Conservation (phyloP, 2,113 vertebrate species). For the Calidris pygmaea region DNA sequence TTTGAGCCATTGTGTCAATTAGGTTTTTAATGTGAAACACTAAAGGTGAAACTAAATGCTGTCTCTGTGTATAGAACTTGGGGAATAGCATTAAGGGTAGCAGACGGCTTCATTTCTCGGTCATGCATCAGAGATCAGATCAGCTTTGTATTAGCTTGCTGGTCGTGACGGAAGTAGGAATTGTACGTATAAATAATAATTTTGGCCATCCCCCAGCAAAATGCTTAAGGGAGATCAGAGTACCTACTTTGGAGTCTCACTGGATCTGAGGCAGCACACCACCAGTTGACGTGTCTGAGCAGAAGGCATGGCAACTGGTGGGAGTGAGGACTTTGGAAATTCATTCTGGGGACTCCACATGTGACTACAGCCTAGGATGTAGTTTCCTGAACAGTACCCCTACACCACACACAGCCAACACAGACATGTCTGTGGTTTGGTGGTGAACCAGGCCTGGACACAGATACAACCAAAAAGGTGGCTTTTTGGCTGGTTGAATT, state of each 20-base stretch:
- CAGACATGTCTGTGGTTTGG: fast-evolving
- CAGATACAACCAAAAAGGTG: neutral
- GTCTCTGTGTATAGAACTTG: neutral
- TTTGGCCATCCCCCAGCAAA: neutral
- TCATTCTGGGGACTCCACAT: neutral
- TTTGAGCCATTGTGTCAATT: neutral
- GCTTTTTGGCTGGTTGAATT: neutral
- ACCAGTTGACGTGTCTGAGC: neutral
- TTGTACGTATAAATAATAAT: neutral
- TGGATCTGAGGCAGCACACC: neutral
- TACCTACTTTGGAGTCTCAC: neutral
- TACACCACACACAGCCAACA: neutral
- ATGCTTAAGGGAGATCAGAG: neutral
- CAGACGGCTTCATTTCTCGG: neutral
- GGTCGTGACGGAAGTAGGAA: neutral
- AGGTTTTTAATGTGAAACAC: neutral
- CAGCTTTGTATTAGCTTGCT: neutral
- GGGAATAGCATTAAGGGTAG: neutral
- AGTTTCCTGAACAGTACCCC: neutral
- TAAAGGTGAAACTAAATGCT: neutral
- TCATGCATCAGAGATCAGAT: neutral
- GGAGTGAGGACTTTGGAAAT: neutral
- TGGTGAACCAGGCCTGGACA: neutral
- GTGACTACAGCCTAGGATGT: too few relatives aligned
- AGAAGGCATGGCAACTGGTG: neutral